Evolutionary conservation across 1,140 invertebrate genomes (phyloP), one percentile per base, ranked within the genome.

Genomic region (Lutraria rhynchaena): DNA sequence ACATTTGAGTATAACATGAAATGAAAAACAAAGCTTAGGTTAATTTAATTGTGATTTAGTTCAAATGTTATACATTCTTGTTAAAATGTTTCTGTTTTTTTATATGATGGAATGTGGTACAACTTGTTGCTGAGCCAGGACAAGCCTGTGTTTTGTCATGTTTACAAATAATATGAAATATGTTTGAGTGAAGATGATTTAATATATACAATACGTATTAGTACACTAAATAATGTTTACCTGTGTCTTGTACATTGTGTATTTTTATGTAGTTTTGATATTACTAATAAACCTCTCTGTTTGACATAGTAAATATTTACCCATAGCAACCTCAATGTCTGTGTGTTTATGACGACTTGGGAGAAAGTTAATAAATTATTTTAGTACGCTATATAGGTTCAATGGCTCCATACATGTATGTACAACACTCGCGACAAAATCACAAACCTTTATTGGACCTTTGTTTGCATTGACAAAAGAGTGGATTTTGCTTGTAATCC

Each of bases 281-380:
- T 73, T 35, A 44, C 53, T 58, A 73, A 73, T 73, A 73, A 73
- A 73, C 55, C 27, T 0, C 27, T 15, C 3, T 44, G 70, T 73
- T 73, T 73, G 53, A 57, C 33, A 24, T 58, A 27, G 70, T 31
- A 57, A 73, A 73, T 73, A 73, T 73, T 73, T 73, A 49, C 53
- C 27, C 70, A 53, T 73, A 41, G 70, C 55, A 73, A 73, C 70
- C 49, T 58, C 55, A 58, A 31, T 73, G 53, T 73, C 53, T 31
- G 41, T 17, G 41, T 37, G 70, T 73, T 73, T 73, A 73, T 73
- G 70, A 73, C 70, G 29, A 51, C 17, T 49, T 22, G 24, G 63
- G 22, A 58, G 55, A 73, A 73, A 37, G 53, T 73, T 73, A 71
- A 71, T 71, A 71, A 71, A 57, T 55, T 57, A 71, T 71, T 71